These are phyloP conservation scores for Helostoma temminkii DNA, from an alignment of 2,797 vertebrate genomes.

Conservation along the genomic window DNA sequence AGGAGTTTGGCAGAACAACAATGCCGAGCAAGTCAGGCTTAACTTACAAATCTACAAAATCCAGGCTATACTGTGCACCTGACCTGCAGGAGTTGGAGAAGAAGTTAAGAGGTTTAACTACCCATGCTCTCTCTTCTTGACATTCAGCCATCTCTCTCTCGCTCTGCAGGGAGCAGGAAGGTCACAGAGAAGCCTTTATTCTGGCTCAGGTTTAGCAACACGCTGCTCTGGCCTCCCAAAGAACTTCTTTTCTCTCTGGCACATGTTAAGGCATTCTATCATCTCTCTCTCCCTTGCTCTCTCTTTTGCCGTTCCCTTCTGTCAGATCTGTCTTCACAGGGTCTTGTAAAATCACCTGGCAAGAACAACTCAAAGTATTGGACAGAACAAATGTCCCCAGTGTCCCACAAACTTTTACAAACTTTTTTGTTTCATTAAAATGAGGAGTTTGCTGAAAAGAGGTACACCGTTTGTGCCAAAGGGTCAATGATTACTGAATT, in stretches of 20 bases:
- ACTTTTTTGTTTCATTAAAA: conserved; percentile 72
- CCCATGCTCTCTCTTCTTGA: conserved; percentile 55
- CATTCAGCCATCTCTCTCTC: conserved; percentile 63
- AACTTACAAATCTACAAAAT: conserved; percentile 40
- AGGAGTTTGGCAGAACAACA: conserved; percentile 61
- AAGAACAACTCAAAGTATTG: conserved; percentile 67
- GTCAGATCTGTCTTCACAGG: conserved; percentile 73
- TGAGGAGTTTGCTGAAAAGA: conserved; percentile 64
- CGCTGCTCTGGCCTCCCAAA: conserved; percentile 66
- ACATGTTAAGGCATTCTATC: conserved; percentile 65
- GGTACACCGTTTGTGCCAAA: conserved; percentile 41
- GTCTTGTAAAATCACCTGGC: conserved; percentile 78
- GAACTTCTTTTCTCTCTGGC: conserved; percentile 73
- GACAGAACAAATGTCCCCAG: conserved; percentile 60
- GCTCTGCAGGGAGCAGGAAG: conserved; percentile 58
- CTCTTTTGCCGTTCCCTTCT: conserved; percentile 49
- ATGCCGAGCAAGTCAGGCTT: conserved; percentile 24
- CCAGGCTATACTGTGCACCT: conserved; percentile 54
- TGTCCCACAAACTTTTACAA: conserved; percentile 70
- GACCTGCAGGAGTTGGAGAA: conserved; percentile 55
- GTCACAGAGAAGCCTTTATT: conserved; percentile 65
- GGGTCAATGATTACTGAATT: conserved; percentile 55
- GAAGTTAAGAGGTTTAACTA: conserved; percentile 61
- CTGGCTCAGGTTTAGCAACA: conserved; percentile 59
- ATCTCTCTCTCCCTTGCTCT: conserved; percentile 56